Conservation (phyloP, 2,888 invertebrate species). For the Carpatolechia fugitivella region DNA sequence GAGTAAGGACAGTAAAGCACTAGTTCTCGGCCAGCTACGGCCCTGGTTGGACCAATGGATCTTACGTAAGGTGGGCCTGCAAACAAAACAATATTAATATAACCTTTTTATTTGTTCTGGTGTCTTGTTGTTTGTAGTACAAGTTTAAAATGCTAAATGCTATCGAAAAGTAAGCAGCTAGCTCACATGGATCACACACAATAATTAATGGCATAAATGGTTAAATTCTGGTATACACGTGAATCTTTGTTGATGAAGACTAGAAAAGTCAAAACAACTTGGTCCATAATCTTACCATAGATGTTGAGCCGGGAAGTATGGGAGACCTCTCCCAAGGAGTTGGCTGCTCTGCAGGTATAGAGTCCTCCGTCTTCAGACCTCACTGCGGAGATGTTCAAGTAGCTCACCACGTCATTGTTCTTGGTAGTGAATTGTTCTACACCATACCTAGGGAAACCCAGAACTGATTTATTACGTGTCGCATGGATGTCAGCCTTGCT, state of each 20-base stretch:
- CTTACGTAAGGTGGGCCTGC: conserved; percentile 88
- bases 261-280: too few species aligned
- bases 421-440: conserved; percentile 91
- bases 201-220: too few species aligned
- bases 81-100: conserved; percentile 21
- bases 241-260: too few species aligned
- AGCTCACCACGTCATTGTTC: conserved; percentile 90
- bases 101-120: not conserved
- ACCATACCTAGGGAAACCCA: conserved; percentile 68
- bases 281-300: conserved; percentile 89
- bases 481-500: too few species aligned
- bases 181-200: too few species aligned
- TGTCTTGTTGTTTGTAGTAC: too few species aligned
- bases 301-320: conserved; percentile 89
- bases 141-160: too few species aligned
- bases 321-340: conserved; percentile 85
- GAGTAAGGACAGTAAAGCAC: conserved; percentile 90
- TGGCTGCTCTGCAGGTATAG: conserved; percentile 89
- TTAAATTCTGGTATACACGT: too few species aligned
- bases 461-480: not conserved
- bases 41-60: conserved; percentile 86
- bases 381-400: conserved; percentile 89
- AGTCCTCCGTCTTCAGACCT: conserved; percentile 91
- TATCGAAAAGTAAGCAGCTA: too few species aligned
- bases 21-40: conserved; percentile 88